Percentiles rank a stretch among this genome's conserved stretches.
These are phyloP conservation scores for Anas bernieri DNA, from an alignment of 2,797 vertebrate species.

Conservation along the genomic window DNA sequence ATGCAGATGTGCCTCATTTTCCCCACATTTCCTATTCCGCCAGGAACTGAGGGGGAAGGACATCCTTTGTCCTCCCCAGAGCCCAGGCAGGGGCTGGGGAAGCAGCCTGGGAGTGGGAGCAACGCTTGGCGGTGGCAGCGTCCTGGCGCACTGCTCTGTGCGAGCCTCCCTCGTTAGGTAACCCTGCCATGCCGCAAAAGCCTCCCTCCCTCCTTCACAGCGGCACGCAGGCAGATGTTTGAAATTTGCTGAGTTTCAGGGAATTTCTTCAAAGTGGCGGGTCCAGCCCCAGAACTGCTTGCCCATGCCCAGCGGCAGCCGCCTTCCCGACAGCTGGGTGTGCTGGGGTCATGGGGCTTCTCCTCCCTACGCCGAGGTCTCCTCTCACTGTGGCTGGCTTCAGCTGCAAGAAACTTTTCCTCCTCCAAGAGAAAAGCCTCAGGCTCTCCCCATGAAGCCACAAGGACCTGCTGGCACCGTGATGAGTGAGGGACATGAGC, in stretches of 20 bases:
- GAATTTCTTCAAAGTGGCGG: neutral
- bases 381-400: neutral
- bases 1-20: neutral
- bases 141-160: neutral
- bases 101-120: neutral
- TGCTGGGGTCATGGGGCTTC: accelerated
- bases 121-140: neutral
- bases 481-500: neutral
- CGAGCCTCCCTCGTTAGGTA: neutral
- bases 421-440: neutral
- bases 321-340: neutral
- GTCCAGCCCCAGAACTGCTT: neutral
- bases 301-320: neutral
- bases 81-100: neutral
- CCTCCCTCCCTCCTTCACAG: neutral
- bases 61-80: neutral
- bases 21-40: neutral
- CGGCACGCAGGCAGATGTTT: neutral
- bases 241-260: neutral
- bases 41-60: neutral
- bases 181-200: neutral
- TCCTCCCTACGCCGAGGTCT: neutral
- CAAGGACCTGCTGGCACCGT: neutral
- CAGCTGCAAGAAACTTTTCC: constrained; percentile 19
- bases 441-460: neutral